Conservation (phyloP, 2,888 invertebrate genomes). For the Branchellion lobata region DNA sequence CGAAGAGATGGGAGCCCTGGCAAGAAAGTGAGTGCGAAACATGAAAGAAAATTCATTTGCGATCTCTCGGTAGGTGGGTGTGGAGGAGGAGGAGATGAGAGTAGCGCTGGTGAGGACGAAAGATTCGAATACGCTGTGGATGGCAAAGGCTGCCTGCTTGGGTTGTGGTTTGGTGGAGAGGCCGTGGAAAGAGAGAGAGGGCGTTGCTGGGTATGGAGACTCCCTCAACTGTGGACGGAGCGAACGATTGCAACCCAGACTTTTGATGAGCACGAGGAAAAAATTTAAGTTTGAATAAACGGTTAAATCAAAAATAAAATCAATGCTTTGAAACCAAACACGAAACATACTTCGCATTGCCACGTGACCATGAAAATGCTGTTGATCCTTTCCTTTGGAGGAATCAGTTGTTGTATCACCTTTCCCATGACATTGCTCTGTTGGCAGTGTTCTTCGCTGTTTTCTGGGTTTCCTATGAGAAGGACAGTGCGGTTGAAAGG, state of each 20-base stretch:
- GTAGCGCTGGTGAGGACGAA: background rate
- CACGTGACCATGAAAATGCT: background rate
- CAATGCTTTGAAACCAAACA: too few species aligned
- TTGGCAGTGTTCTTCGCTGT: too few species aligned
- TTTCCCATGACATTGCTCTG: too few species aligned
- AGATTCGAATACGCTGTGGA: background rate
- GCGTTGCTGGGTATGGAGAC: too few species aligned
- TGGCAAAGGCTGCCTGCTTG: constrained; percentile 9
- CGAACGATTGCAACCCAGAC: background rate
- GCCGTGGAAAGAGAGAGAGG: background rate
- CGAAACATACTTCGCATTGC: background rate
- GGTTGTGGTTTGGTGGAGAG: constrained; percentile 26
- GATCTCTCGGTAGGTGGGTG: background rate
- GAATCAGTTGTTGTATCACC: too few species aligned
- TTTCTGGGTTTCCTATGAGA: too few species aligned
- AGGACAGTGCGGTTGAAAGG: too few species aligned
- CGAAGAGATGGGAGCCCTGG: background rate
- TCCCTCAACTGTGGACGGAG: background rate
- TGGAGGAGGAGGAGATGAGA: background rate
- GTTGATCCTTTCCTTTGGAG: too few species aligned
- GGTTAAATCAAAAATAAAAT: too few species aligned
- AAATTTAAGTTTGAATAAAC: background rate
- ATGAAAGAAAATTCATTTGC: constrained; percentile 16
- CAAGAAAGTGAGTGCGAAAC: background rate
- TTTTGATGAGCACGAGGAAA: background rate